Evolutionary conservation across 2,888 invertebrate genomes (phyloP).

Genomic region (Eucera pruinosa): DNA sequence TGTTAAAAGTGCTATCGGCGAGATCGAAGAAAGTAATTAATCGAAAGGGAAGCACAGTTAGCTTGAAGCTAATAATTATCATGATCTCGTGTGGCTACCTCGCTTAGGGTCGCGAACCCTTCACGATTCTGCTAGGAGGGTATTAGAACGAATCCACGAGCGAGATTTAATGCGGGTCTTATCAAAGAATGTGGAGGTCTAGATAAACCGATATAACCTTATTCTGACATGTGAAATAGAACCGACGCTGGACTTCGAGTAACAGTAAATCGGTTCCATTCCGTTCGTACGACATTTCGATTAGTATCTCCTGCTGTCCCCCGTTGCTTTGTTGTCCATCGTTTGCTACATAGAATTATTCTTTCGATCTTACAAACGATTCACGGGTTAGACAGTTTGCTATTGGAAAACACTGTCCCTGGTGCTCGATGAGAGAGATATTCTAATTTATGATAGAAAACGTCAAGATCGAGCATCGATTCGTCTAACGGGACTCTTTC

Average conservation of each 20-base stretch:
- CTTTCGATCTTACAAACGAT: conserved; percentile 42
- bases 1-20: conserved; percentile 54
- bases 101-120: conserved; percentile 69
- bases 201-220: conserved; percentile 68
- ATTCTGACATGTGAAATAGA: conserved; percentile 64
- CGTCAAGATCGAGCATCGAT: conserved; percentile 15
- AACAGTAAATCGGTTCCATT: conserved; percentile 70
- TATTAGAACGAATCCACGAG: conserved; percentile 73
- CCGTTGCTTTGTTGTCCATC: conserved; percentile 16
- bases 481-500: conserved; percentile 27
- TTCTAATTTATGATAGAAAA: conserved; percentile 49
- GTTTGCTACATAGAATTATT: conserved; percentile 42
- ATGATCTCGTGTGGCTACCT: conserved; percentile 77
- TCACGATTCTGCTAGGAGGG: conserved; percentile 74
- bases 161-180: conserved; percentile 72
- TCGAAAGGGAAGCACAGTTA: conserved; percentile 75
- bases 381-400: conserved; percentile 6
- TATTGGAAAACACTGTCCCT: conserved; percentile 3
- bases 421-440: conserved; percentile 14
- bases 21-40: conserved; percentile 48
- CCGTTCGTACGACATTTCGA: conserved; percentile 67
- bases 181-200: conserved; percentile 69
- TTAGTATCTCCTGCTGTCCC: conserved; percentile 63
- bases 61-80: conserved; percentile 82
- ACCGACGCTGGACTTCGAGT: conserved; percentile 58